These are phyloP conservation scores for Epiperipatus broadwayi DNA, from an alignment of 2,888 invertebrate species.

Conservation along the genomic window DNA sequence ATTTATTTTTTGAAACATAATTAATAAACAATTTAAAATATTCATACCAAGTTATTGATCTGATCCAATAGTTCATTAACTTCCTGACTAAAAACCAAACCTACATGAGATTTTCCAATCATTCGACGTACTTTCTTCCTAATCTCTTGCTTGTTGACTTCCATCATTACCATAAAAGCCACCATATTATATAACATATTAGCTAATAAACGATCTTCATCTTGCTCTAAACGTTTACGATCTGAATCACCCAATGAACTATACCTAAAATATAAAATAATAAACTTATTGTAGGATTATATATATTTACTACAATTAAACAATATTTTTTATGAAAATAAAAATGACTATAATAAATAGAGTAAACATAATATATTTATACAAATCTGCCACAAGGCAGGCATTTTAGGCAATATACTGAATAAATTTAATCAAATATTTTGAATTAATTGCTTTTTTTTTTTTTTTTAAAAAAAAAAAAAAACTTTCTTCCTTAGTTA, in stretches of 20 bases:
- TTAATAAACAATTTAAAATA: too few relatives aligned
- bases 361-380: too few relatives aligned
- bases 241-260: slow-evolving; percentile 78
- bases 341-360: too few relatives aligned
- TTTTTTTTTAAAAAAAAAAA: too few relatives aligned
- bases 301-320: background rate
- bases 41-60: slow-evolving; percentile 68
- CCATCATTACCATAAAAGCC: slow-evolving; percentile 81
- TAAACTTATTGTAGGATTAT: slow-evolving; percentile 1
- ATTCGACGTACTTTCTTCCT: slow-evolving; percentile 72
- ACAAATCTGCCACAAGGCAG: too few relatives aligned
- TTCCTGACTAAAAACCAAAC: slow-evolving; percentile 88
- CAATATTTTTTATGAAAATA: background rate
- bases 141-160: slow-evolving; percentile 60
- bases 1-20: too few relatives aligned
- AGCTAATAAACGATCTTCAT: slow-evolving; percentile 84
- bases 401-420: too few relatives aligned
- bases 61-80: slow-evolving; percentile 89
- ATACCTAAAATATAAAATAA: slow-evolving; percentile 37
- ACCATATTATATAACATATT: slow-evolving; percentile 90
- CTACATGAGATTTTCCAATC: slow-evolving; percentile 94
- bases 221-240: slow-evolving; percentile 81
- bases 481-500: too few relatives aligned
- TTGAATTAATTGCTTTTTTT: slow-evolving; percentile 12
- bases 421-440: too few relatives aligned